Evolutionary conservation across 2,888 invertebrate genomes (phyloP).

Genomic region (Xestia rhomboidea): DNA sequence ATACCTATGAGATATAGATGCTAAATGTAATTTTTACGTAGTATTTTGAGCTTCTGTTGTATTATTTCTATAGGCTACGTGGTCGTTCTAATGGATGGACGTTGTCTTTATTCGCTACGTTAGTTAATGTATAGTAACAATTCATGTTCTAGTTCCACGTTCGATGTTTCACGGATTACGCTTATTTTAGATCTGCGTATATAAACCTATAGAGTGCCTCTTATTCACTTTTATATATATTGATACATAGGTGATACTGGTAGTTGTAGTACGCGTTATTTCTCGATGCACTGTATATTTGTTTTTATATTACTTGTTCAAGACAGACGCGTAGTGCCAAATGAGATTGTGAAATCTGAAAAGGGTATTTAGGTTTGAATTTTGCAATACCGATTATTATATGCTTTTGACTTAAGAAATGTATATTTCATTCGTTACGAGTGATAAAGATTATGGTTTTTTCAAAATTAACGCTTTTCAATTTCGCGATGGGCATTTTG

Average conservation of each 20-base stretch:
- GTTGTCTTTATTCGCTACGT: conserved; percentile 70
- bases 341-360: conserved; percentile 66
- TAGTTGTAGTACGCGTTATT: conserved; percentile 71
- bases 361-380: conserved; percentile 65
- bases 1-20: conserved; percentile 87
- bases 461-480: conserved; percentile 39
- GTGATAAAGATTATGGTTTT: conserved; percentile 31
- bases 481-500: conserved; percentile 35
- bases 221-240: conserved; percentile 91
- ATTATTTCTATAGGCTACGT: conserved; percentile 73
- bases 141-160: conserved; percentile 78
- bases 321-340: conserved; percentile 87
- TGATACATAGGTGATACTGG: conserved; percentile 86
- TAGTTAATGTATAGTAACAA: conserved; percentile 73
- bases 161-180: conserved; percentile 88
- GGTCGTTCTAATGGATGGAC: conserved; percentile 68
- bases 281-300: conserved; percentile 81
- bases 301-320: conserved; percentile 67
- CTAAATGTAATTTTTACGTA: conserved; percentile 83
- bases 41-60: conserved; percentile 76
- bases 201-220: conserved; percentile 91
- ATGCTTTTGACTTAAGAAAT: conserved; percentile 47
- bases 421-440: conserved; percentile 47
- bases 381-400: conserved; percentile 48
- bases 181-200: conserved; percentile 89